Conservation (phyloP, 2,113 vertebrate genomes). For the Alces alces region DNA sequence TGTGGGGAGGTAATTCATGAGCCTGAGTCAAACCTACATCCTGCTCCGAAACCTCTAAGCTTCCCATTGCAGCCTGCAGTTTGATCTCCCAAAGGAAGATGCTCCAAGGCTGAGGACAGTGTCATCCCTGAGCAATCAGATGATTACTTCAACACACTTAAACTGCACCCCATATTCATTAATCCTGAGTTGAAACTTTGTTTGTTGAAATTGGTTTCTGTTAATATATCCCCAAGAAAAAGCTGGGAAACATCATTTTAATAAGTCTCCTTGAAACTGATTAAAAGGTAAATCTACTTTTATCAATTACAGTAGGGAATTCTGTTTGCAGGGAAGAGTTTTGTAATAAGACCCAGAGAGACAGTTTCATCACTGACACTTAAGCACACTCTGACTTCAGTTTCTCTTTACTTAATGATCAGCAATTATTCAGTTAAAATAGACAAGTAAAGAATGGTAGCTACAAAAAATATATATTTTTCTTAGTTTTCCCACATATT, state of each 20-base stretch:
- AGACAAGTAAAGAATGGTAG: background rate
- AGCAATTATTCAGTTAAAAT: background rate
- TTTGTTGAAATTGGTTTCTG: background rate
- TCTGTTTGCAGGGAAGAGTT: background rate
- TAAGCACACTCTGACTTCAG: background rate
- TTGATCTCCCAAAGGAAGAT: background rate
- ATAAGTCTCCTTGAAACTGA: constrained; percentile 64
- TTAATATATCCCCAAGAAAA: constrained; percentile 35
- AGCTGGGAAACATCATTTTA: background rate
- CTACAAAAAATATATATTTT: background rate
- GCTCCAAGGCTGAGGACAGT: background rate
- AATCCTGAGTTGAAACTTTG: constrained; percentile 35
- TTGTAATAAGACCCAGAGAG: constrained; percentile 62
- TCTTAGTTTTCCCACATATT: background rate
- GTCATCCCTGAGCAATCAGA: background rate
- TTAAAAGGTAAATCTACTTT: background rate
- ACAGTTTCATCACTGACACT: constrained; percentile 8
- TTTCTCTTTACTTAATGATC: constrained; percentile 24
- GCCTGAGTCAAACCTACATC: background rate
- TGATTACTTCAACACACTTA: background rate
- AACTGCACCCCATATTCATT: constrained; percentile 23
- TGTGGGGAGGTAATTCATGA: background rate
- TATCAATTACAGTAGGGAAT: background rate
- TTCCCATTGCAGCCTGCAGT: background rate
- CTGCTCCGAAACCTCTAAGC: background rate